phyloP scores from a whole-genome alignment of 2,888 invertebrate species.

The Leptinotarsa rubiginosa region DNA sequence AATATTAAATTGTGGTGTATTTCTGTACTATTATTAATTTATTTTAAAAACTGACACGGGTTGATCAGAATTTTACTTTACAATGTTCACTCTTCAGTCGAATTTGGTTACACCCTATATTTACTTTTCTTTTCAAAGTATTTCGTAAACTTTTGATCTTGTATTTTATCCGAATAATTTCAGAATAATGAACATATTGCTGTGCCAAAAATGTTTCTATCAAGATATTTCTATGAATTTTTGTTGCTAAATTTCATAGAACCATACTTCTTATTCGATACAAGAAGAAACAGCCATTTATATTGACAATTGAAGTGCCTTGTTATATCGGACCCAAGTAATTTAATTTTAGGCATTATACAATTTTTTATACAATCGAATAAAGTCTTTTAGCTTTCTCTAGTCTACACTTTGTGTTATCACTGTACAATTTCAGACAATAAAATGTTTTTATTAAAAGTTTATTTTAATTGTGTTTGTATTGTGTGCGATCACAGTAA shows the following conservation, averaged over 20 bases:
- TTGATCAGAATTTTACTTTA: no score
- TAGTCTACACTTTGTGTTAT: constrained; percentile 20
- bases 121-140: no score
- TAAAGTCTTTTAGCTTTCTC: constrained; percentile 7
- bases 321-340: constrained; percentile 13
- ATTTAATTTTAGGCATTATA: constrained; percentile 14
- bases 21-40: neutral
- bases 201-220: no score
- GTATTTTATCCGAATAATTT: no score
- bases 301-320: constrained; percentile 35
- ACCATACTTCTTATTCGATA: neutral
- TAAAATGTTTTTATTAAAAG: constrained; percentile 12
- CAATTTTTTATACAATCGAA: constrained; percentile 8
- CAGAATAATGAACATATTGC: no score
- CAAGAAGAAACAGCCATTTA: constrained; percentile 37
- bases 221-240: no score
- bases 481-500: no score
- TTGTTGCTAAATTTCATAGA: neutral
- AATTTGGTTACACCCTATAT: no score
- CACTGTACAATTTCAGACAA: constrained; percentile 12
- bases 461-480: neutral
- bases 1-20: neutral
- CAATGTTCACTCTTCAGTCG: no score
- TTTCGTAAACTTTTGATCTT: no score
- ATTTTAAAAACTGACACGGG: no score